Conservation (phyloP, 2,888 invertebrate genomes). For the Drosophila kanekoi region DNA sequence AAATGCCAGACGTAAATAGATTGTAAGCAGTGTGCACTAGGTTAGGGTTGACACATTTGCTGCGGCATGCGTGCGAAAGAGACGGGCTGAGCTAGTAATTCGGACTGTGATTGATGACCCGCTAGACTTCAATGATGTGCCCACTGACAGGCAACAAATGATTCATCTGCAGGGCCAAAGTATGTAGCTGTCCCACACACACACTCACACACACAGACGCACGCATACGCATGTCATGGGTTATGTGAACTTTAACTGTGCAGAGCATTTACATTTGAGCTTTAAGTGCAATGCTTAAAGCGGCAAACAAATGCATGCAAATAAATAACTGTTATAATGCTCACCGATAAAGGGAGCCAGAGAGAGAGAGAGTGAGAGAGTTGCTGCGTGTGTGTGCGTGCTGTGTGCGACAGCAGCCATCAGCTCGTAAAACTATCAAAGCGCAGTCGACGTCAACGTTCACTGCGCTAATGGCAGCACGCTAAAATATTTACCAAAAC, state of each 20-base stretch:
- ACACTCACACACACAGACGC: constrained; percentile 2
- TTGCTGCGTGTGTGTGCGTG: not conserved
- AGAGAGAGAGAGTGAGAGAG: not conserved
- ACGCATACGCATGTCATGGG: constrained; percentile 12
- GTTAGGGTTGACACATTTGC: constrained; percentile 58
- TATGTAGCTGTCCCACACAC: constrained; percentile 20
- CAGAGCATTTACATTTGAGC: constrained; percentile 53
- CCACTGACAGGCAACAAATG: constrained; percentile 70
- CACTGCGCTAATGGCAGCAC: constrained; percentile 62
- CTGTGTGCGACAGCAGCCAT: constrained; percentile 9
- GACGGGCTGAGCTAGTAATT: constrained; percentile 29
- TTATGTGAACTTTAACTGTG: constrained; percentile 56
- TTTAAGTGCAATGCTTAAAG: constrained; percentile 38
- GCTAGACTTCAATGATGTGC: constrained; percentile 70
- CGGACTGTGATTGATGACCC: constrained; percentile 54
- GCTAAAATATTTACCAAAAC: constrained; percentile 35
- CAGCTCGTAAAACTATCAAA: constrained; percentile 48
- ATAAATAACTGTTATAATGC: constrained; percentile 56
- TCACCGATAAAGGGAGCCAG: constrained; percentile 11
- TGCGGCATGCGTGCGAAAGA: constrained; percentile 10
- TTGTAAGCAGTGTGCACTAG: constrained; percentile 48
- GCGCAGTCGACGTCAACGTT: constrained; percentile 32
- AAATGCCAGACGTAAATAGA: constrained; percentile 58
- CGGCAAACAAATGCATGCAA: constrained; percentile 34
- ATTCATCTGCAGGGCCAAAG: constrained; percentile 51